A percentile compares a stretch with the other conserved stretches of the same genome.
Evolutionary conservation across 2,113 vertebrate species (phyloP).

Genomic region (Sebastes fasciatus): DNA sequence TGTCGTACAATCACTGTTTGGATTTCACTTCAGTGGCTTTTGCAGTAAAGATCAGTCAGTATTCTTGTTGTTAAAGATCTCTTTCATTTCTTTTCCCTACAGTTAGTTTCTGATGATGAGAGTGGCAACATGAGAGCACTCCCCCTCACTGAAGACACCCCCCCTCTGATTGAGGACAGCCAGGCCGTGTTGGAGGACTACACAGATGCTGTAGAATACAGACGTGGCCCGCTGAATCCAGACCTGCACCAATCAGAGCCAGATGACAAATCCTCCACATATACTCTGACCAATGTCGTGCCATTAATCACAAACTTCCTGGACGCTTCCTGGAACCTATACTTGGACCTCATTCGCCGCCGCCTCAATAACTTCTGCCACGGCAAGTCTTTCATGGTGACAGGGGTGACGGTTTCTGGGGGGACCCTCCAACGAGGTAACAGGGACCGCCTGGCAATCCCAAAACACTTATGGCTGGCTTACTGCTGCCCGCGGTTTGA

Average conservation of each 20-base stretch:
- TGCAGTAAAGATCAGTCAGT: not conserved
- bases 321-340: conserved; percentile 74
- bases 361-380: conserved; percentile 84
- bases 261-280: conserved; percentile 82
- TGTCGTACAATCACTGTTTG: not conserved
- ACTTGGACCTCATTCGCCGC: conserved; percentile 68
- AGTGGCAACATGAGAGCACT: conserved; percentile 74
- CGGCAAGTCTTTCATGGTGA: conserved; percentile 73
- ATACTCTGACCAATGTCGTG: conserved; percentile 87
- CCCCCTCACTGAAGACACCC: conserved; percentile 62
- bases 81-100: not conserved
- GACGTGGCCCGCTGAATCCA: conserved; percentile 83
- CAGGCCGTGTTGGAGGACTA: conserved; percentile 80
- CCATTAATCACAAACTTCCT: conserved; percentile 78
- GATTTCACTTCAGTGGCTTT: not conserved
- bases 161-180: conserved; percentile 75
- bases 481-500: conserved; percentile 83
- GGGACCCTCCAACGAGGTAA: conserved; percentile 59
- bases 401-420: conserved; percentile 74
- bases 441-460: conserved; percentile 70
- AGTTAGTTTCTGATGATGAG: conserved; percentile 76
- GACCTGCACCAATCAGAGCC: conserved; percentile 80
- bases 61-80: not conserved
- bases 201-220: conserved; percentile 75
- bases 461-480: conserved; percentile 79